Percentiles rank a stretch among this genome's conserved stretches.
These are phyloP conservation scores for Chitala chitala DNA, from an alignment of 2,113 vertebrate species.

Conservation along the genomic window DNA sequence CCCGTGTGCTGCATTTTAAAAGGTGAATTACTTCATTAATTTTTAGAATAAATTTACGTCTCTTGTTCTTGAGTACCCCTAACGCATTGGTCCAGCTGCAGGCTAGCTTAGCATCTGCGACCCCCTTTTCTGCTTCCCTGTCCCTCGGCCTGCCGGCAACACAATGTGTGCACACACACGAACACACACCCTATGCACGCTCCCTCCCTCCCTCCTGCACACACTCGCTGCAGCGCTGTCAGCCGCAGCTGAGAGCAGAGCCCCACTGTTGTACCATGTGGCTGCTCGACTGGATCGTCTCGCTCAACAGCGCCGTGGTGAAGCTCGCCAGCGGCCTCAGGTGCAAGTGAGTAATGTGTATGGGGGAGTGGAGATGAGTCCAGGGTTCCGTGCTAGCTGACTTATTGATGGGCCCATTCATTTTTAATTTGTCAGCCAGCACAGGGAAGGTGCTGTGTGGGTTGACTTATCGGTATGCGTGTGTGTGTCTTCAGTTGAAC, in stretches of 20 bases:
- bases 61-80: no score
- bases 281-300: constrained; percentile 69
- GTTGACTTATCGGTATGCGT: no score
- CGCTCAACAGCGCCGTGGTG: constrained; percentile 62
- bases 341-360: constrained; percentile 58
- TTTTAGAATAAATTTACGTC: no score
- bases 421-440: constrained; percentile 42
- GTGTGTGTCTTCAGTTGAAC: no score
- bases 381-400: constrained; percentile 21
- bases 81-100: no score
- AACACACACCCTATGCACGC: neutral
- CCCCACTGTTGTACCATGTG: constrained; percentile 49
- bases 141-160: no score
- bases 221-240: constrained; percentile 12
- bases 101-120: no score
- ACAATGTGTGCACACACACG: neutral
- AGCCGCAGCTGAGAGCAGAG: constrained; percentile 14
- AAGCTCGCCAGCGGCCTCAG: constrained; percentile 62
- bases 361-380: neutral
- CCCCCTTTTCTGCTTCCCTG: no score
- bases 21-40: no score
- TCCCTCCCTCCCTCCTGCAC: constrained; percentile 15
- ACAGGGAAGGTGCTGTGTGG: no score
- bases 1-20: neutral
- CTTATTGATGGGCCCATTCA: constrained; percentile 44